Evolutionary conservation across 2,113 vertebrate species (phyloP), one percentile per base, ranked within the genome.

Genomic region (Chroicocephalus ridibundus): DNA sequence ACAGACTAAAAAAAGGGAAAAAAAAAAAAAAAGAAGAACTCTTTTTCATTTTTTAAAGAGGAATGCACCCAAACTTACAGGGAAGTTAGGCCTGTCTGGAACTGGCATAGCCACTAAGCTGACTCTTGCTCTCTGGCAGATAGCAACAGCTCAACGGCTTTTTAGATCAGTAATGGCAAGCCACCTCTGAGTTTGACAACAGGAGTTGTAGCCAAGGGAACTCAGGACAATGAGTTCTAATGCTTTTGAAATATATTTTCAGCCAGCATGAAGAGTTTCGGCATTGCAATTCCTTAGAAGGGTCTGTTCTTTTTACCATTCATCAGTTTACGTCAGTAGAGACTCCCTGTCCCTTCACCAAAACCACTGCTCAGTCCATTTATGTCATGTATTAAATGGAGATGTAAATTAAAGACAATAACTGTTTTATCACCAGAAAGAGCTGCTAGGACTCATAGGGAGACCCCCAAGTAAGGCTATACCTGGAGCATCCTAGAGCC

Each of bases 61-160:
- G 31, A 82, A 40, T 1, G 5, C 6, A 32, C 16, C 6, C 36
- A 69, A 24, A 49, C 7, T 81, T 55, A 13, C 0, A 0, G n/a
- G 52, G n/a, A 38, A 6, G 6, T 79, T 84, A 42, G 32, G 34
- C 15, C 62, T 80, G 31, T 10, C 57, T 90, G 75, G 27, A 58
- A 62, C 34, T 74, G 76, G 80, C 51, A 49, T 29, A 54, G 64
- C 36, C 58, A 81, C 51, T 5, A 17, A 15, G n/a, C 24, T 77
- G 49, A 17, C 49, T 90, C 26, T 85, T 0, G 2, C 57, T 83
- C 38, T 68, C 62, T 77, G 25, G 46, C 25, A 49, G 21, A 38
- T 8, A 87, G 51, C 29, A 79, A 12, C 34, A 42, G 44, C 27
- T 68, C 25, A 79, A 19, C 24, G 54, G 44, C 1, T 9, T 60